A percentile compares a stretch with the other conserved stretches of the same genome.
These are phyloP conservation scores for Eulemur coronatus DNA, from an alignment of 2,797 vertebrate genomes.

Conservation along the genomic window DNA sequence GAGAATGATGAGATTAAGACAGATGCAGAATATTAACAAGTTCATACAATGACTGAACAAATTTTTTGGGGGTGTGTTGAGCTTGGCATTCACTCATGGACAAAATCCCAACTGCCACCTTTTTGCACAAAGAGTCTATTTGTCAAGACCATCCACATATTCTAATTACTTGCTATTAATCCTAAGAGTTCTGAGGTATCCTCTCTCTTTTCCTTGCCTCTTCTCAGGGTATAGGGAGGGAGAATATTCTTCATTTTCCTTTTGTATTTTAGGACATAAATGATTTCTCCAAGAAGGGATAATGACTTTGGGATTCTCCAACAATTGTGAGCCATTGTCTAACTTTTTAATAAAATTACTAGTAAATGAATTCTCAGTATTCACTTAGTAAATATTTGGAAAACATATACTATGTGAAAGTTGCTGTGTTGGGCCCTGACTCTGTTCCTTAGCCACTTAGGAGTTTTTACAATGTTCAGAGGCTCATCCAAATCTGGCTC, in stretches of 20 bases:
- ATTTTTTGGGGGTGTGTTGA: neutral
- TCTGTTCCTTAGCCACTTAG: neutral
- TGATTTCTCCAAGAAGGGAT: neutral
- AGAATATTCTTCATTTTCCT: neutral
- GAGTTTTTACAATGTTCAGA: neutral
- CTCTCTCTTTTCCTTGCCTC: neutral
- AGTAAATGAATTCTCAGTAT: neutral
- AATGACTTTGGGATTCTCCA: neutral
- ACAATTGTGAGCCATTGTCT: neutral
- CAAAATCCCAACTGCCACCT: neutral
- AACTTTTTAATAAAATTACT: neutral
- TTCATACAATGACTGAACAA: neutral
- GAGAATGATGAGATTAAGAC: neutral
- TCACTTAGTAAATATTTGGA: neutral
- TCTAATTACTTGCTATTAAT: neutral
- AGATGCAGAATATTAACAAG: neutral
- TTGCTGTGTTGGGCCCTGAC: neutral
- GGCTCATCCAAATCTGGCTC: neutral
- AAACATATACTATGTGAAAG: neutral
- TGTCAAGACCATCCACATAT: neutral
- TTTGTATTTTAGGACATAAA: neutral
- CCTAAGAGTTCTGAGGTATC: rapidly evolving
- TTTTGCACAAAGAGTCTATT: neutral
- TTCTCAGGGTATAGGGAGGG: neutral
- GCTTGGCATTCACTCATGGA: neutral